Evolutionary conservation across 1,140 invertebrate genomes (phyloP).

Genomic region (Drosophila ogumai): DNA sequence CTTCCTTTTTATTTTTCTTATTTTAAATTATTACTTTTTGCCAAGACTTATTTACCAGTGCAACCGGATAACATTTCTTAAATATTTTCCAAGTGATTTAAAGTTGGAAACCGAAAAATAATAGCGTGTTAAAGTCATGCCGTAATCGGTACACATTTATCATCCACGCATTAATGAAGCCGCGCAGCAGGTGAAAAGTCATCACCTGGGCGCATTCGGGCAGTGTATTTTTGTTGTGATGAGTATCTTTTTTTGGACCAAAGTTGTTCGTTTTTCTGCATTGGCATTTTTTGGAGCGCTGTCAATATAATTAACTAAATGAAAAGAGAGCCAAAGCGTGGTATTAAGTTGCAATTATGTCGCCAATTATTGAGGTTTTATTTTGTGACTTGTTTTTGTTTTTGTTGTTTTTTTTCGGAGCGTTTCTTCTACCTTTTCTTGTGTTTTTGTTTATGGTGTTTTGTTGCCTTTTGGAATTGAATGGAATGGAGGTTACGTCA

Average conservation of each 20-base stretch:
- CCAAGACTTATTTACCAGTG: not conserved
- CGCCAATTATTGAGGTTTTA: constrained; percentile 82
- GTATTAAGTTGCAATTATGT: constrained; percentile 84
- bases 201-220: constrained; percentile 22
- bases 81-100: constrained; percentile 12
- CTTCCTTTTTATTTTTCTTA: not conserved
- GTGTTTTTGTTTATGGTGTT: constrained; percentile 7
- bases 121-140: constrained; percentile 4
- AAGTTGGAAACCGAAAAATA: constrained; percentile 5
- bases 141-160: constrained; percentile 23
- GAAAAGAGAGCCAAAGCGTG: constrained; percentile 78
- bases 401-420: constrained; percentile 19
- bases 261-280: constrained; percentile 38
- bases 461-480: constrained; percentile 37
- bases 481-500: constrained; percentile 59
- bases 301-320: constrained; percentile 81
- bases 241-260: constrained; percentile 30
- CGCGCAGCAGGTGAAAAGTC: constrained; percentile 53
- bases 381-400: constrained; percentile 76
- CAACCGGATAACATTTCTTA: constrained; percentile 9
- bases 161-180: constrained; percentile 32
- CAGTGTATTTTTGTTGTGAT: constrained; percentile 30
- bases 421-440: constrained; percentile 27
- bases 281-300: constrained; percentile 61
- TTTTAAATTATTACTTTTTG: not conserved